These are phyloP conservation scores for Laupala kohalensis DNA, from an alignment of 1,140 invertebrate species.

Conservation along the genomic window DNA sequence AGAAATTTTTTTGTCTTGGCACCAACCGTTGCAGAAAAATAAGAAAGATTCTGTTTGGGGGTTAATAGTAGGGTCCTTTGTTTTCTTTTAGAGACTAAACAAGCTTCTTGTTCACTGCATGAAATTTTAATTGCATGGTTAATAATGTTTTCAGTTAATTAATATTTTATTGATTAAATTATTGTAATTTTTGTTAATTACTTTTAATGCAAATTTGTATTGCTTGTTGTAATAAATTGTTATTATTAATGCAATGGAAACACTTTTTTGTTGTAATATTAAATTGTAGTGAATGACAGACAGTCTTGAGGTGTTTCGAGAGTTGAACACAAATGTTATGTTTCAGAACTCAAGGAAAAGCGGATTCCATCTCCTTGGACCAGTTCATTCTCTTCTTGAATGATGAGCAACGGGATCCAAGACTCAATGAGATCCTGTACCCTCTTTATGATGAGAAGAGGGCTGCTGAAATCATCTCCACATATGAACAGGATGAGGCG, in stretches of 20 bases:
- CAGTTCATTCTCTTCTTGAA: conserved; percentile 93
- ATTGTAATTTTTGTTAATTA: neutral
- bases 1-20: too few relatives aligned
- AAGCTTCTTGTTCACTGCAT: too few relatives aligned
- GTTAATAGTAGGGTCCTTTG: too few relatives aligned
- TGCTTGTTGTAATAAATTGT: neutral
- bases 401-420: conserved; percentile 95
- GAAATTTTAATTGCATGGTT: too few relatives aligned
- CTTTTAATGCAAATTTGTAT: neutral
- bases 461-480: conserved; percentile 82
- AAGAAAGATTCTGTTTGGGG: too few relatives aligned
- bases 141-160: too few relatives aligned
- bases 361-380: conserved; percentile 69
- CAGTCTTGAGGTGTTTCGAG: neutral
- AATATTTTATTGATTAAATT: too few relatives aligned
- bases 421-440: conserved; percentile 97
- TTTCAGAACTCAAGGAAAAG: conserved; percentile 74
- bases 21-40: too few relatives aligned
- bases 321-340: neutral
- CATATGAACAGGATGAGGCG: conserved; percentile 82
- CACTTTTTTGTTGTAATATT: neutral
- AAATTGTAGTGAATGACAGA: neutral
- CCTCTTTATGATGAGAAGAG: conserved; percentile 93
- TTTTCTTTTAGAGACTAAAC: too few relatives aligned
- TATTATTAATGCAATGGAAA: neutral